Conservation (phyloP, 1,140 invertebrate genomes). For the Aphidius gifuensis region DNA sequence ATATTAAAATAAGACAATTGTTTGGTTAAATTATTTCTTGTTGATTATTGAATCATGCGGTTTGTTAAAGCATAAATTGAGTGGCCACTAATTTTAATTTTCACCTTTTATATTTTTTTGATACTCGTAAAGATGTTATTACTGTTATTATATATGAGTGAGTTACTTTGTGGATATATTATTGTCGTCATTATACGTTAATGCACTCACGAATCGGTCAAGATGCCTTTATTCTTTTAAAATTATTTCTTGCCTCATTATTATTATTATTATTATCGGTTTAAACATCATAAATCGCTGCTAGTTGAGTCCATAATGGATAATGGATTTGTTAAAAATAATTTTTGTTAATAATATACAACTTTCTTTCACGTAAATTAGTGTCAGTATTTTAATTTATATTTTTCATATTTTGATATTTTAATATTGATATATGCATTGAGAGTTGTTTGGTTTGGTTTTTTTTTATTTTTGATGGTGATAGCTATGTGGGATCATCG, state of each 20-base stretch:
- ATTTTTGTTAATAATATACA: too few relatives aligned
- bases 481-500: background rate
- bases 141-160: constrained; percentile 28
- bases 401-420: too few relatives aligned
- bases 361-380: too few relatives aligned
- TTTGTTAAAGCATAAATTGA: constrained; percentile 15
- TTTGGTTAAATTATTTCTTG: too few relatives aligned
- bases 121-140: constrained; percentile 34
- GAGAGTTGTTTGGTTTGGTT: too few relatives aligned
- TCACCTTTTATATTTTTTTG: constrained; percentile 22
- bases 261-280: background rate
- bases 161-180: constrained; percentile 20
- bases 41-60: background rate
- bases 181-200: constrained; percentile 31
- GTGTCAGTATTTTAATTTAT: too few relatives aligned
- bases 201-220: background rate
- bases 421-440: too few relatives aligned
- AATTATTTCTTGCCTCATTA: too few relatives aligned
- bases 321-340: too few relatives aligned
- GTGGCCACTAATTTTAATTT: constrained; percentile 4
- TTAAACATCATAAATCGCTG: background rate
- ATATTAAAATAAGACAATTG: too few relatives aligned
- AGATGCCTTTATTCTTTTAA: too few relatives aligned
- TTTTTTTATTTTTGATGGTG: background rate
- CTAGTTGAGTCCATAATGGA: too few relatives aligned